Base-by-base conservation (phyloP, 2,113 vertebrate genomes). In the Xyrauchen texanus region DNA sequence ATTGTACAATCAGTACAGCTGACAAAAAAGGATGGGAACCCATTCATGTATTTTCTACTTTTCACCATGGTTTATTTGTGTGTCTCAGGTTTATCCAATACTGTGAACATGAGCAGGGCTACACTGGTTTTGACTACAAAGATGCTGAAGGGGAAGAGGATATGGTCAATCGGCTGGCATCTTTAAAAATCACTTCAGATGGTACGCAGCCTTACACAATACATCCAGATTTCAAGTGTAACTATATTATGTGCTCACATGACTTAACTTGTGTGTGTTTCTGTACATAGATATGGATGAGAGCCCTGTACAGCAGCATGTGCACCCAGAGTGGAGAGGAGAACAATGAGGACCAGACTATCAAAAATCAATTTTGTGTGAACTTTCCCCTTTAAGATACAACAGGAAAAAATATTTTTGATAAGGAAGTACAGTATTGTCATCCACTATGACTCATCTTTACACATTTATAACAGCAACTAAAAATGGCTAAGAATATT, bases 71-170 rank as follows among this genome's bases (percentile, higher is more conserved):
- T 53, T n/a, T 77, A 7, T 53, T 58, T 76, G 9, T 34, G 21
- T 4, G 15, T 77, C 42, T 3, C 66, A 93, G 97, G 85, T 95
- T 98, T 88, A 92, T 98, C 85, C 86, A 69, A 21, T 98, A 95
- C 91, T 98, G 97, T 85, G 87, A 66, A 78, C 85, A 90, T 0
- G 75, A 94, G 0, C 87, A 92, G 0, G 94, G 91, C 2, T 97
- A 94, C 76, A 90, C 84, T 0, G 96, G 96, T 0, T 93, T 91
- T 75, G 86, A 91, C 76, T 93, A 89, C 0, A 47, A 80, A 2
- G 91, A 88, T 0, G 86, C 88, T 61, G 83, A 89, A 12, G 82
- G 78, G 0, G 91, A 92, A 44, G 90, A 86, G 0, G 84, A 87
- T 2, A 65, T 94, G 0, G 49, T 87, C 4, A 52, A 68, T 0